Evolutionary conservation across 2,888 invertebrate genomes (phyloP), one percentile per base, ranked within the genome.

Genomic region (Zonitis immaculata): DNA sequence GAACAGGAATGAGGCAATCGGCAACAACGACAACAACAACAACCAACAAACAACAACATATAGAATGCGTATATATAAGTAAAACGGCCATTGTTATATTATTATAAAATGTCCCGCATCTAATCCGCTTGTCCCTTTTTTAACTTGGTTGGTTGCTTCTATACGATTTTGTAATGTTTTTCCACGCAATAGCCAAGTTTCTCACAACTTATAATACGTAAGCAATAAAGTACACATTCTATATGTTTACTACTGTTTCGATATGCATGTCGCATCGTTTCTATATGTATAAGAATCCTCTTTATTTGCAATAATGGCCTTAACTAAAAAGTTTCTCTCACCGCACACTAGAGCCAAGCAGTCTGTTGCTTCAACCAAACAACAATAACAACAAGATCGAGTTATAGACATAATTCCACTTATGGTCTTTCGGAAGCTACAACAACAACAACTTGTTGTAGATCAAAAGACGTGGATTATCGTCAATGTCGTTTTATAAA

Each of bases 221-320:
- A 61, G 69, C 64, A 66, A 72, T 73, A 74, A 73, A 74, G 66
- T 70, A 71, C 67, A 35, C 27, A 35, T 7, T n/a, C n/a, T n/a
- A n/a, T n/a, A n/a, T n/a, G n/a, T n/a, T n/a, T n/a, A 32, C 62
- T 58, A 60, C 62, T 65, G 63, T 64, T 71, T 74, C 68, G 68
- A 70, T 71, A 74, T 74, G 71, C 74, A 70, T 61, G 70, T 63
- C 72, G 71, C 73, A 73, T 74, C 73, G n/a, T n/a, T n/a, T n/a
- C n/a, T n/a, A n/a, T n/a, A n/a, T 69, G 66, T 64, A 66, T 68
- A 64, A 68, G 69, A 72, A 72, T 72, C 72, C 70, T 70, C 71
- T 69, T 71, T 70, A 67, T 69, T 65, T 67, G 68, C 69, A 67
- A 68, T 72, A 72, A 72, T 71, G 68, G 70, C 66, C 69, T 32